phyloP scores from a whole-genome alignment of 2,888 invertebrate genomes.

The Balanococcus diminutus region DNA sequence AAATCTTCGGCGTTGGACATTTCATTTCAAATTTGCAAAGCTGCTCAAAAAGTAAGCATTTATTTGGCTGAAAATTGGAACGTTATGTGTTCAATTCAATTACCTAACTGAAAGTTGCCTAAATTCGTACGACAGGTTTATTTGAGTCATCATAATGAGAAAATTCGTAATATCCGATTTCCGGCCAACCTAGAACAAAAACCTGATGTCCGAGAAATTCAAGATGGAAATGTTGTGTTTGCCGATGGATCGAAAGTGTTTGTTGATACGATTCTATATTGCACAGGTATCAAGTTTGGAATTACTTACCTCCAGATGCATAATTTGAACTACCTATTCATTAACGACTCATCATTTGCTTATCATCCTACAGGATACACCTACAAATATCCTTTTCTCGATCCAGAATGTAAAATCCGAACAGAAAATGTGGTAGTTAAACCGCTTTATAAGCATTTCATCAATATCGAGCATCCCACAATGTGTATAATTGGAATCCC shows the following conservation, averaged over 20 bases:
- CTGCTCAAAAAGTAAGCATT: slow-evolving; percentile 65
- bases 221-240: slow-evolving; percentile 65
- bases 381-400: slow-evolving; percentile 79
- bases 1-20: slow-evolving; percentile 78
- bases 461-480: slow-evolving; percentile 76
- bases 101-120: too few relatives aligned
- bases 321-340: not conserved
- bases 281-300: slow-evolving; percentile 68
- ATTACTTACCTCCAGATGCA: too few relatives aligned
- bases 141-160: slow-evolving; percentile 58
- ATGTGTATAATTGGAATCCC: slow-evolving; percentile 79
- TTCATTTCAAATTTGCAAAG: slow-evolving; percentile 70
- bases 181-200: slow-evolving; percentile 66
- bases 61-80: too few relatives aligned
- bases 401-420: slow-evolving; percentile 70
- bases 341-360: slow-evolving; percentile 44
- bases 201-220: slow-evolving; percentile 60
- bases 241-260: slow-evolving; percentile 68
- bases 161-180: slow-evolving; percentile 60
- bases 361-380: slow-evolving; percentile 77
- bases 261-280: slow-evolving; percentile 72
- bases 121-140: slow-evolving; percentile 57
- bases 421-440: slow-evolving; percentile 81
- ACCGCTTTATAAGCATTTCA: slow-evolving; percentile 78
- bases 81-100: too few relatives aligned